Percentiles rank a stretch among this genome's conserved stretches.
Conservation (phyloP, 2,113 vertebrate genomes). For the Sterna hirundo region DNA sequence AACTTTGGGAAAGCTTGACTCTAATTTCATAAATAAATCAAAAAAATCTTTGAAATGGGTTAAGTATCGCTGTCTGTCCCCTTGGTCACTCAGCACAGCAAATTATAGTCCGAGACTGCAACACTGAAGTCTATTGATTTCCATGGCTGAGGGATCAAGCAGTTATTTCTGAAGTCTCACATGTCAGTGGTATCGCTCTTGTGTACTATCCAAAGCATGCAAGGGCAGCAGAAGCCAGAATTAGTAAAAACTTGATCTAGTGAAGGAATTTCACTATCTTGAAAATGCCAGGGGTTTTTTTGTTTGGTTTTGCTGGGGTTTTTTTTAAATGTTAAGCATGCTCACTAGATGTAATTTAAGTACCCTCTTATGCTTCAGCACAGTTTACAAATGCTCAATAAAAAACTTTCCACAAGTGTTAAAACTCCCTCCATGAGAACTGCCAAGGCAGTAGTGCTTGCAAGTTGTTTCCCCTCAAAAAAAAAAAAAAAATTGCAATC, state of each 20-base stretch:
- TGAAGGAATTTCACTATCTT: not conserved
- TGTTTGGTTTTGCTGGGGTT: not conserved
- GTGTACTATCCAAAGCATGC: not conserved
- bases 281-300: not conserved
- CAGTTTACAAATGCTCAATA: not conserved
- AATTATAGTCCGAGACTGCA: not conserved
- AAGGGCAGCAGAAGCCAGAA: not conserved
- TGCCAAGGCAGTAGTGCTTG: not conserved
- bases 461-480: not conserved
- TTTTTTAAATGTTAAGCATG: not conserved
- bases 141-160: not conserved
- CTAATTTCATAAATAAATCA: not conserved
- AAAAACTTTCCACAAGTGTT: not conserved
- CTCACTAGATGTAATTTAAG: not conserved
- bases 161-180: constrained; percentile 25
- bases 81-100: constrained; percentile 28
- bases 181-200: not conserved
- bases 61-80: not conserved
- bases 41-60: not conserved
- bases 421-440: not conserved
- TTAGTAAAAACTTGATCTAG: not conserved
- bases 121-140: constrained; percentile 49
- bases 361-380: not conserved
- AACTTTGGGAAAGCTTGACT: not conserved
- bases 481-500: too few species aligned